Percentiles rank a stretch among this genome's conserved stretches.
phyloP scores from a whole-genome alignment of 2,888 invertebrate species.

The Sphaeridia pumilis region DNA sequence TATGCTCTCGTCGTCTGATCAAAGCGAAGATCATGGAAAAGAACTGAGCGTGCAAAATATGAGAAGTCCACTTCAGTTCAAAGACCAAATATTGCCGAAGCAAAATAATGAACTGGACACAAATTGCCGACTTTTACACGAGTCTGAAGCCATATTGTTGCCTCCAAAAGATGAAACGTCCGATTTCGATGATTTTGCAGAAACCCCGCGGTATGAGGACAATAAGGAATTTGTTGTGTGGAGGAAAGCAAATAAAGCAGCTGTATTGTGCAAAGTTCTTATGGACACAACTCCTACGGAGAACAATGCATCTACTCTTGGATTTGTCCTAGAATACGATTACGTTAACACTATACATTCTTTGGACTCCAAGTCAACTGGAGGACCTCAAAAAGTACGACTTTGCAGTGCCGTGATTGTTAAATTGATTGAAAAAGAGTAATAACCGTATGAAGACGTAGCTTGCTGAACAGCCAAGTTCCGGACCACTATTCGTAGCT shows the following conservation, averaged over 20 bases:
- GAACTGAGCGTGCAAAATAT: too few relatives aligned
- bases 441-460: too few relatives aligned
- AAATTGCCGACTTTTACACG: constrained; percentile 42
- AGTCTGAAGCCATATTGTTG: constrained; percentile 50
- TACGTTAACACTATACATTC: constrained; percentile 34
- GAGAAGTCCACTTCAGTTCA: too few relatives aligned
- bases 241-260: constrained; percentile 83
- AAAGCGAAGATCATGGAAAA: too few relatives aligned
- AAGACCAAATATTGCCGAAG: constrained; percentile 30
- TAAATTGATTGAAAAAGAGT: too few relatives aligned
- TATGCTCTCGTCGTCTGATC: background rate
- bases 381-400: constrained; percentile 34
- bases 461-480: too few relatives aligned
- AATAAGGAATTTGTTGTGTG: constrained; percentile 61
- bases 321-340: constrained; percentile 34
- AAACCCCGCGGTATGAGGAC: constrained; percentile 62
- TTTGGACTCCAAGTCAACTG: constrained; percentile 25
- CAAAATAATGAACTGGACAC: constrained; percentile 25
- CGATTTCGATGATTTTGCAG: constrained; percentile 74
- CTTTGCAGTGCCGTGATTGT: too few relatives aligned
- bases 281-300: constrained; percentile 42
- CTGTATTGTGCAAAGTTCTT: constrained; percentile 54
- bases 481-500: too few relatives aligned
- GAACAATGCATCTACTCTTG: constrained; percentile 24
- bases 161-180: constrained; percentile 85